These are phyloP conservation scores for Drosophila peninsularis DNA, from an alignment of 2,888 invertebrate genomes.

Conservation along the genomic window DNA sequence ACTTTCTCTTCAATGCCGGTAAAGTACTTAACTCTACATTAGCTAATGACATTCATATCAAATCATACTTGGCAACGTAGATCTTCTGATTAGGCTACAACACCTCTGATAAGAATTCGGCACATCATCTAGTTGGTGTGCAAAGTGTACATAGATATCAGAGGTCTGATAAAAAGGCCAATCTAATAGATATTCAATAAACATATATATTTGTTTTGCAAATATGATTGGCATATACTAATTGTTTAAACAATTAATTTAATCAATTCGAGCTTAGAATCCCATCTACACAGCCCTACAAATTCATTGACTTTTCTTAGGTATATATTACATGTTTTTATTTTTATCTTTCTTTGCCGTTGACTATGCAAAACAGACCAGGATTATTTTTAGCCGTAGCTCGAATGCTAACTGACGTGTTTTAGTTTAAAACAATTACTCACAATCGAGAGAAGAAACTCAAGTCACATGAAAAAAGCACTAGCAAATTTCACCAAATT, in stretches of 20 bases:
- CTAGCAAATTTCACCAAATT: too few species aligned
- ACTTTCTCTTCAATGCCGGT: conserved; percentile 95
- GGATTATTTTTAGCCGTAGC: neutral
- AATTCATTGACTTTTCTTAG: neutral
- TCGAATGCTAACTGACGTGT: neutral
- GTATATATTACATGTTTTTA: too few species aligned
- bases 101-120: conserved; percentile 9
- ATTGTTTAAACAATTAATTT: conserved; percentile 22
- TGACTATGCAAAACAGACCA: conserved; percentile 5
- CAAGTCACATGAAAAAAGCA: too few species aligned
- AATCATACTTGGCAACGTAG: neutral
- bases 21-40: conserved; percentile 59
- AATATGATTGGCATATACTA: conserved; percentile 18
- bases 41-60: neutral
- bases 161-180: conserved; percentile 20
- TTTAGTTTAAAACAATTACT: neutral
- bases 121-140: neutral
- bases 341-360: neutral
- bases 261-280: conserved; percentile 18
- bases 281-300: neutral
- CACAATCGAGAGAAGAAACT: neutral
- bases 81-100: conserved; percentile 6
- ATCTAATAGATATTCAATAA: conserved; percentile 13
- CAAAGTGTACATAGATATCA: conserved; percentile 18
- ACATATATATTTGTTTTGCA: conserved; percentile 4